Percentiles rank a stretch among this genome's conserved stretches.
These are phyloP conservation scores for Muntiacus reevesi DNA, from an alignment of 2,113 vertebrate species.

Conservation along the genomic window DNA sequence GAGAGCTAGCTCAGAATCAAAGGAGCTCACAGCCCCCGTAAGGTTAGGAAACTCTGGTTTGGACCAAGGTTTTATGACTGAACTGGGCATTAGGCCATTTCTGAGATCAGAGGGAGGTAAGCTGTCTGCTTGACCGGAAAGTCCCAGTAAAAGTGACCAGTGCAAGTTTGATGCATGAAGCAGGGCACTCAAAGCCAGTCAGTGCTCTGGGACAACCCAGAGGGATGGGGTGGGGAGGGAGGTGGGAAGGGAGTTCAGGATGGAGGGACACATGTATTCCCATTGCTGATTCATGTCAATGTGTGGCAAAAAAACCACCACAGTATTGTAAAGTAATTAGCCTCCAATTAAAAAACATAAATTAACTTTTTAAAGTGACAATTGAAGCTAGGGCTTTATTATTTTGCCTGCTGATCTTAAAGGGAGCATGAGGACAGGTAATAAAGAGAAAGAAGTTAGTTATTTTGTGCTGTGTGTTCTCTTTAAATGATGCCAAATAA, in stretches of 20 bases:
- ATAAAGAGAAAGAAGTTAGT: constrained; percentile 11
- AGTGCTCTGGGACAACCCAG: neutral
- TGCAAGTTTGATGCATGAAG: neutral
- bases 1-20: neutral
- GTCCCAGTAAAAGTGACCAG: neutral
- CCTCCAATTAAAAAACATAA: neutral
- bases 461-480: constrained; percentile 2
- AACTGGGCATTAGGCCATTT: neutral
- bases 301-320: neutral
- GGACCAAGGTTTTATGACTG: neutral
- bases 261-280: neutral
- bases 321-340: neutral
- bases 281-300: neutral
- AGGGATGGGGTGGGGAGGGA: neutral
- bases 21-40: neutral
- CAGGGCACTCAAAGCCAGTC: neutral
- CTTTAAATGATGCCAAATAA: neutral
- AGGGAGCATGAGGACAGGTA: neutral
- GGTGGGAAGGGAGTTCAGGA: neutral
- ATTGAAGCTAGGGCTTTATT: neutral
- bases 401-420: neutral
- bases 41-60: neutral
- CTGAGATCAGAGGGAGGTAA: neutral
- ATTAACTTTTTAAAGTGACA: neutral
- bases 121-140: neutral